Conservation (phyloP, 2,113 vertebrate species). For the Phylloscopus whistleri region DNA sequence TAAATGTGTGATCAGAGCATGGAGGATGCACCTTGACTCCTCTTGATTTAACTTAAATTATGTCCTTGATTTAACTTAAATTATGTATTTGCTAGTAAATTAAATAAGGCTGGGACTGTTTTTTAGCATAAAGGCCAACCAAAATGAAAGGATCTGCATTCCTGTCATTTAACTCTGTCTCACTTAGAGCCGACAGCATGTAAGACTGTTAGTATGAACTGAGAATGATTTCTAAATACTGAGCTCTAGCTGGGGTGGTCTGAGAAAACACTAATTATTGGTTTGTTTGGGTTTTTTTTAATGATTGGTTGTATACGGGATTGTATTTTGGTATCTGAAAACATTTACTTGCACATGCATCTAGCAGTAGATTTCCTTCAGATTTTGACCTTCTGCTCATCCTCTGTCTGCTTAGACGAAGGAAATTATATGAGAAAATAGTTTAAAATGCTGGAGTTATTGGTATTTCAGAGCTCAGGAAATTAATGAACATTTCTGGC, state of each 20-base stretch:
- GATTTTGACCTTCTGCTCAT: not conserved
- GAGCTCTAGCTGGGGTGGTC: not conserved
- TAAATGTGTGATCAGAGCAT: not conserved
- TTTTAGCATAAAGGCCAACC: not conserved
- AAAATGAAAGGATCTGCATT: not conserved
- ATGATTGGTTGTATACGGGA: not conserved
- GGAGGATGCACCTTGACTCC: not conserved
- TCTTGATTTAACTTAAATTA: not conserved
- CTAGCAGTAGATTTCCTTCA: not conserved
- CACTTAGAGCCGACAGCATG: not conserved
- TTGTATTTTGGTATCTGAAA: not conserved
- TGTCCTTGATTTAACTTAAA: not conserved
- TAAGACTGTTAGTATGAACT: not conserved
- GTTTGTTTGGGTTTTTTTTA: not conserved
- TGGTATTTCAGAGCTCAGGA: not conserved
- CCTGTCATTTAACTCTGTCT: not conserved
- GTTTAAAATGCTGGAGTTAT: not conserved
- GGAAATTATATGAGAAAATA: not conserved
- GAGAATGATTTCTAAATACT: not conserved
- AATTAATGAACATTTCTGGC: not conserved
- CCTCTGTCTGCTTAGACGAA: not conserved
- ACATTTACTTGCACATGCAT: not conserved
- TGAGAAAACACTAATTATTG: not conserved
- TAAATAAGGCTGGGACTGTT: not conserved
- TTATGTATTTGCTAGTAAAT: not conserved